A percentile compares a stretch with the other conserved stretches of the same genome.
Conservation (phyloP, 1,140 invertebrate genomes). For the Nymphalis io region DNA sequence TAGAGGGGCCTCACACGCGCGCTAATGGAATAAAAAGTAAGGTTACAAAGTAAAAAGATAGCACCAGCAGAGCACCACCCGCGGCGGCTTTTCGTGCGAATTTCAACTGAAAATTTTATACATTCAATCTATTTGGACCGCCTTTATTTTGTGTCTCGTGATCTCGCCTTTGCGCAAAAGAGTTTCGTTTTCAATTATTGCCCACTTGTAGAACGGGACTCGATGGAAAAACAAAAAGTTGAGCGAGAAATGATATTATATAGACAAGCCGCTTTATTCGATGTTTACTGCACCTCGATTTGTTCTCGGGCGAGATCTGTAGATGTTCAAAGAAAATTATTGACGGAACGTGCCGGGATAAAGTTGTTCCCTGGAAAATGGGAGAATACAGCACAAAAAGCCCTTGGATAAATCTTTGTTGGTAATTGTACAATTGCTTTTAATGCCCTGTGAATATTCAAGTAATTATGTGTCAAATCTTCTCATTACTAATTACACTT, state of each 20-base stretch:
- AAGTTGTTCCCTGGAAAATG: slow-evolving; percentile 50
- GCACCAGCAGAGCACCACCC: slow-evolving; percentile 62
- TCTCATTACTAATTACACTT: slow-evolving; percentile 50
- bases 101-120: slow-evolving; percentile 81
- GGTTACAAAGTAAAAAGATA: slow-evolving; percentile 80
- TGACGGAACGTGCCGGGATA: slow-evolving; percentile 75
- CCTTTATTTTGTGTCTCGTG: slow-evolving; percentile 77
- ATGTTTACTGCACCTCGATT: slow-evolving; percentile 77
- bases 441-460: slow-evolving; percentile 52
- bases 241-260: slow-evolving; percentile 78
- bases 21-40: slow-evolving; percentile 81
- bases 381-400: slow-evolving; percentile 43
- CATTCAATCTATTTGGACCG: slow-evolving; percentile 79
- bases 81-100: slow-evolving; percentile 72
- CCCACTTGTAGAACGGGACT: slow-evolving; percentile 79
- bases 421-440: slow-evolving; percentile 52
- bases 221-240: slow-evolving; percentile 73
- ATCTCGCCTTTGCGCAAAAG: slow-evolving; percentile 67
- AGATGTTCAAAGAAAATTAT: slow-evolving; percentile 78
- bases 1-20: slow-evolving; percentile 73
- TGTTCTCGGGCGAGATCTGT: slow-evolving; percentile 71
- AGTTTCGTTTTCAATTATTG: slow-evolving; percentile 80
- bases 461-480: slow-evolving; percentile 48
- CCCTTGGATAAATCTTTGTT: slow-evolving; percentile 44
- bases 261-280: slow-evolving; percentile 74